Conservation (phyloP, 2,888 invertebrate species). For the Drosophila subsilvestris region DNA sequence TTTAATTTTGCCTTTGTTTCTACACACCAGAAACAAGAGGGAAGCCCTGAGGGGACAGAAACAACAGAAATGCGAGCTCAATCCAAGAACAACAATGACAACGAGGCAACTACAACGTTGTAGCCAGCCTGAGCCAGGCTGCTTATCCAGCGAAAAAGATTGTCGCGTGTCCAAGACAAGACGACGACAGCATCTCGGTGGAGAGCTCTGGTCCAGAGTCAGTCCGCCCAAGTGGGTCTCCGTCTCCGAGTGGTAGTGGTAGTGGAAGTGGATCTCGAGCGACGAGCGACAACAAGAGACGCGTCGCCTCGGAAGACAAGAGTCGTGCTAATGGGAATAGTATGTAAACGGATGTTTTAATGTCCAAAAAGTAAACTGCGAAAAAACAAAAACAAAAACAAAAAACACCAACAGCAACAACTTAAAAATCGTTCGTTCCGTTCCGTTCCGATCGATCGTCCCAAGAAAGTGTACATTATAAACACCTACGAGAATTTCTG, state of each 20-base stretch:
- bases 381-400: conserved; percentile 62
- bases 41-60: background rate
- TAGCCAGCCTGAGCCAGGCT: conserved; percentile 20
- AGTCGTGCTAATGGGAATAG: conserved; percentile 81
- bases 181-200: conserved; percentile 35
- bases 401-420: conserved; percentile 44
- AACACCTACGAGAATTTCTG: conserved; percentile 71
- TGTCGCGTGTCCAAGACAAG: conserved; percentile 78
- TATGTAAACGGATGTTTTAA: conserved; percentile 83
- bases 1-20: conserved; percentile 79
- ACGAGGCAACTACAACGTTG: conserved; percentile 27
- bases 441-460: conserved; percentile 56
- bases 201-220: background rate
- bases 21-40: conserved; percentile 16
- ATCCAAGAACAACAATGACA: conserved; percentile 41
- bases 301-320: conserved; percentile 52
- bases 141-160: conserved; percentile 57
- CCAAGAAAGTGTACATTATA: conserved; percentile 78
- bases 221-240: background rate
- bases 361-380: conserved; percentile 80
- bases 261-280: conserved; percentile 50
- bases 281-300: conserved; percentile 41
- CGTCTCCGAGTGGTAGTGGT: conserved; percentile 20
- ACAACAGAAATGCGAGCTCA: conserved; percentile 6
- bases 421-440: conserved; percentile 58